A percentile compares a stretch with the other conserved stretches of the same genome.
phyloP scores from a whole-genome alignment of 2,888 invertebrate species.

The Beris chalybata region DNA sequence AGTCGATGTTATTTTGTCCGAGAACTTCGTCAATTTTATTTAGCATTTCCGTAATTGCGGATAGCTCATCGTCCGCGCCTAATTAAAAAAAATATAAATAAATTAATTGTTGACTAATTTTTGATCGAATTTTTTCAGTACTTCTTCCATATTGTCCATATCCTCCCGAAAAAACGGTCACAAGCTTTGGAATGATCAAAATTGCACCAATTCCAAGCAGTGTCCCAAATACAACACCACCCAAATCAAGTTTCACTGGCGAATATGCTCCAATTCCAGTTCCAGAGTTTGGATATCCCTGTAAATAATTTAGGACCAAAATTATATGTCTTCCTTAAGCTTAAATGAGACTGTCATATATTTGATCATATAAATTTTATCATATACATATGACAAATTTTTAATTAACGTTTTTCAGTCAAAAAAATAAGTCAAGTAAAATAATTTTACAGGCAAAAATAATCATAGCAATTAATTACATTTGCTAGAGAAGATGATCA shows the following conservation, averaged over 20 bases:
- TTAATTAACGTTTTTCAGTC: too few relatives aligned
- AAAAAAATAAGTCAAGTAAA: too few relatives aligned
- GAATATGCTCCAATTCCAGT: constrained; percentile 65
- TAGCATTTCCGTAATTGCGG: constrained; percentile 66
- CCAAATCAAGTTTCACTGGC: constrained; percentile 78
- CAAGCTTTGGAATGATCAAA: constrained; percentile 75
- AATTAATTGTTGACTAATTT: constrained; percentile 20
- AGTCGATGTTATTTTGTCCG: constrained; percentile 71
- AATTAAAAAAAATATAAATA: constrained; percentile 27
- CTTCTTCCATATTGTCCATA: constrained; percentile 72
- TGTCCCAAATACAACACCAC: constrained; percentile 78
- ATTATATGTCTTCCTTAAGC: too few relatives aligned
- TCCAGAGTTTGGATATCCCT: constrained; percentile 55
- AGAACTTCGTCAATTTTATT: constrained; percentile 68
- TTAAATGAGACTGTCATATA: too few relatives aligned
- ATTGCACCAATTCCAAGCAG: constrained; percentile 80
- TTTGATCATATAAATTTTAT: too few relatives aligned
- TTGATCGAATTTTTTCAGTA: constrained; percentile 41
- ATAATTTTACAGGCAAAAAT: too few relatives aligned
- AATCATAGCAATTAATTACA: too few relatives aligned
- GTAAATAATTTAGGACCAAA: background rate
- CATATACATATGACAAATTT: too few relatives aligned
- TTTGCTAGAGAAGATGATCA: too few relatives aligned
- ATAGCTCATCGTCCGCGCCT: constrained; percentile 64
- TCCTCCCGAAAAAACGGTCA: constrained; percentile 70